Percentiles rank a stretch among this genome's conserved stretches.
Evolutionary conservation across 2,888 invertebrate genomes (phyloP).

Genomic region (Caenorhabditis angaria): DNA sequence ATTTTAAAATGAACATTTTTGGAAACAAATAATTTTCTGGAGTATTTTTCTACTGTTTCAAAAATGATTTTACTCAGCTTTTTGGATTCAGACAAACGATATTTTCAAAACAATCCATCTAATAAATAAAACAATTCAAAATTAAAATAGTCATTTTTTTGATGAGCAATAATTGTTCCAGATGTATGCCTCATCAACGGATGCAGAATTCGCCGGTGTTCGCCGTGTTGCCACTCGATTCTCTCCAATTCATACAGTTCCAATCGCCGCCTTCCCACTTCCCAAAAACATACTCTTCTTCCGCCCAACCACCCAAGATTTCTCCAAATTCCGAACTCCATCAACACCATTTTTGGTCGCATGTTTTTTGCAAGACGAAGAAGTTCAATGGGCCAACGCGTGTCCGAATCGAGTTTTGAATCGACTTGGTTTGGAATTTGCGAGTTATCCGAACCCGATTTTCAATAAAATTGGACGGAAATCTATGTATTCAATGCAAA

Average conservation of each 20-base stretch:
- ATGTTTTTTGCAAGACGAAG: slow-evolving; percentile 56
- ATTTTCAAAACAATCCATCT: too few relatives aligned
- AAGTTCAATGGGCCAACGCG: slow-evolving; percentile 62
- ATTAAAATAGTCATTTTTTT: too few relatives aligned
- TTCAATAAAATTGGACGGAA: slow-evolving; percentile 58
- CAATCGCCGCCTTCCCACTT: slow-evolving; percentile 29
- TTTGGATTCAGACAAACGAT: too few relatives aligned
- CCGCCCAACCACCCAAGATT: slow-evolving; percentile 38
- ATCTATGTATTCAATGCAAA: slow-evolving; percentile 53
- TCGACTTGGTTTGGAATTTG: slow-evolving; percentile 58
- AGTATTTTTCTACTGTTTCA: too few relatives aligned
- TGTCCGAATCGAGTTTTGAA: slow-evolving; percentile 62
- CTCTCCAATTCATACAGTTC: slow-evolving; percentile 27
- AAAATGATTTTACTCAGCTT: too few relatives aligned
- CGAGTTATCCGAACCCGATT: slow-evolving; percentile 64
- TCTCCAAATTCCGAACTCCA: slow-evolving; percentile 19
- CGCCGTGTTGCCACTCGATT: slow-evolving; percentile 36
- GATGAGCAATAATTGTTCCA: too few relatives aligned
- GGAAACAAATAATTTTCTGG: too few relatives aligned
- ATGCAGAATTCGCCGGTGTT: slow-evolving; percentile 43
- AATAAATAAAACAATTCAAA: too few relatives aligned
- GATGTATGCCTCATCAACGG: slow-evolving; percentile 41
- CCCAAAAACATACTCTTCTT: slow-evolving; percentile 47
- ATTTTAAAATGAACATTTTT: too few relatives aligned
- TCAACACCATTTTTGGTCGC: slow-evolving; percentile 56